Base-by-base conservation (phyloP, 2,113 vertebrate species). In the Gadus chalcogrammus region DNA sequence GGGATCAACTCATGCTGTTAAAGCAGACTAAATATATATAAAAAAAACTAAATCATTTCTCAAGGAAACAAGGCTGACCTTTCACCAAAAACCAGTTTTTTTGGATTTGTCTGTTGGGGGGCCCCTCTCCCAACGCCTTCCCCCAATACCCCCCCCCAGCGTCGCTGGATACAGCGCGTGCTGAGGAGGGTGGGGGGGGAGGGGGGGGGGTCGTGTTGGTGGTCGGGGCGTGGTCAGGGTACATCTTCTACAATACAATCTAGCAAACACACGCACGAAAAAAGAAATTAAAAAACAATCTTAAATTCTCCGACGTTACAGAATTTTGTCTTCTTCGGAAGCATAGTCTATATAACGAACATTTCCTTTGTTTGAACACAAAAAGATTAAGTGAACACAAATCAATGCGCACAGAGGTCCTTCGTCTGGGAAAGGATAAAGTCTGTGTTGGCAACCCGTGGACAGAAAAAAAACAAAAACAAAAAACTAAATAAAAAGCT, bases 401-500 rank as follows among this genome's bases (percentile, higher is more conserved):
- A 79, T 90, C 87, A 89, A 89, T 88, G 87, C 85, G 82, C 90
- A 91, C 89, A 90, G 89, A 90, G 82, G 85, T 91, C 90, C 90
- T 91, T 90, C 89, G 68, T 89, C 88, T 90, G 88, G 87, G 87
- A 91, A 91, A 91, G 90, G 90, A 89, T 90, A 90, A 91, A 87
- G 88, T 92, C 88, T 91, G 91, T 88, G 89, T 90, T 92, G 88
- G 90, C 89, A 91, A 90, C 88, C 90, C 90, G 85, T 89, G 85
- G 85, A 89, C 88, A 83, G 82, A 68, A 28, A 77, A 20, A 59
- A 77, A 82, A 61, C 16, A 48, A 48, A 27, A 69, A 69, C 65
- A 78, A 81, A 81, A 88, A 35, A 35, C 6, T 5, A 35, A 35
- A 35, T 35, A 35, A 35, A 35, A 85, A 78, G 83, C 88, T 87